These are phyloP conservation scores for Melanaphis sacchari DNA, from an alignment of 1,140 invertebrate species.

Conservation along the genomic window DNA sequence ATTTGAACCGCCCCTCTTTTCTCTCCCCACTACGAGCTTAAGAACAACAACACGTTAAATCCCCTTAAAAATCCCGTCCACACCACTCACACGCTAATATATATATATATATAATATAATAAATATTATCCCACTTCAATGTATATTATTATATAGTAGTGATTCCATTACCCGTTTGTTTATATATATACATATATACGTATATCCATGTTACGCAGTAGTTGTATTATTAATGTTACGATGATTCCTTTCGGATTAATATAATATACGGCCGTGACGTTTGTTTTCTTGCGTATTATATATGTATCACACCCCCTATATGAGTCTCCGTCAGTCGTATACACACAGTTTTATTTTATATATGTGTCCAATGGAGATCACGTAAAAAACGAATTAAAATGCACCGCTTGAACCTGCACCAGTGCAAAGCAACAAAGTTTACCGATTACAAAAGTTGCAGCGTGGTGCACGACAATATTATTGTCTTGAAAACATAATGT, in stretches of 20 bases:
- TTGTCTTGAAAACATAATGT: neutral
- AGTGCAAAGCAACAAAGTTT: neutral
- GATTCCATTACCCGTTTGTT: neutral
- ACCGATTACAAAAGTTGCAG: constrained; percentile 40
- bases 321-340: neutral
- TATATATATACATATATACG: neutral
- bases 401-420: neutral
- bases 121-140: neutral
- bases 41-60: neutral
- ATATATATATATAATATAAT: neutral
- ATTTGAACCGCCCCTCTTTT: neutral
- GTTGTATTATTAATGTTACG: neutral
- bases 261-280: neutral
- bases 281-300: neutral
- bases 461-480: neutral
- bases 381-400: neutral
- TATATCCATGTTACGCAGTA: neutral
- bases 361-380: neutral
- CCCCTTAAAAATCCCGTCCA: constrained; percentile 1
- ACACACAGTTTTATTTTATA: neutral
- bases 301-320: neutral
- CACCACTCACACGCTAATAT: neutral
- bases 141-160: neutral
- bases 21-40: neutral
- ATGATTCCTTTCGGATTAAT: constrained; percentile 13